Conservation (phyloP, 2,113 vertebrate genomes). For the sheep (Ovis aries) region DNA sequence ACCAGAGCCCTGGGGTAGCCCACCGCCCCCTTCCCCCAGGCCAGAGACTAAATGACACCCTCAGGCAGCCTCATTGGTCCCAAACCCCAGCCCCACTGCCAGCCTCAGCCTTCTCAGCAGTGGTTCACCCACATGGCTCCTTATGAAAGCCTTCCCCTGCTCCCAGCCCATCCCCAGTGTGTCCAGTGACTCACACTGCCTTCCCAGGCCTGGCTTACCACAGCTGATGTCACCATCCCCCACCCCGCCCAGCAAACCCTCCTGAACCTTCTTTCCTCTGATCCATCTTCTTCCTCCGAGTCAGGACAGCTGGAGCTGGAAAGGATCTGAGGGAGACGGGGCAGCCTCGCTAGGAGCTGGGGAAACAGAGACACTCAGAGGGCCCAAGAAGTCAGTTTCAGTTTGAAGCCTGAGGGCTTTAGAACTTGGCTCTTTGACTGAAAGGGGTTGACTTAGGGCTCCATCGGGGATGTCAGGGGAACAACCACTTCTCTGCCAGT, state of each 20-base stretch:
- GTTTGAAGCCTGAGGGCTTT: not conserved
- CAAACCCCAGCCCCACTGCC: not conserved
- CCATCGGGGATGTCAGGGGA: not conserved
- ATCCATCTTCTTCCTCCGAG: not conserved
- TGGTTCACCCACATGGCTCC: not conserved
- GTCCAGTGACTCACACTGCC: slow-evolving; percentile 13
- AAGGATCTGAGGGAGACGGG: not conserved
- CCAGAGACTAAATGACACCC: not conserved
- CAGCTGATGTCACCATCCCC: not conserved
- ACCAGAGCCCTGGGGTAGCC: not conserved
- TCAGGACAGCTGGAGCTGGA: not conserved
- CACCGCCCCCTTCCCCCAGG: rapidly evolving
- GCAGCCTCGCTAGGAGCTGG: not conserved
- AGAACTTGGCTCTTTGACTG: not conserved
- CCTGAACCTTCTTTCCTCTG: not conserved
- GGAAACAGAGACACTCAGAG: not conserved
- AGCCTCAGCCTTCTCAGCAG: not conserved
- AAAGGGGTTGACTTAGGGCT: not conserved
- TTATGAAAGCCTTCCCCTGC: not conserved
- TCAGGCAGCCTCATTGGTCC: rapidly evolving
- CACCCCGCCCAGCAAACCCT: not conserved
- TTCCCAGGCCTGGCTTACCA: not conserved
- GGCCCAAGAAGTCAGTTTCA: not conserved
- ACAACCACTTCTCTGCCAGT: not conserved
- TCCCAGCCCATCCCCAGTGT: not conserved